phyloP scores from a whole-genome alignment of 2,888 invertebrate species.

The Rhagophthalmus giganteus region DNA sequence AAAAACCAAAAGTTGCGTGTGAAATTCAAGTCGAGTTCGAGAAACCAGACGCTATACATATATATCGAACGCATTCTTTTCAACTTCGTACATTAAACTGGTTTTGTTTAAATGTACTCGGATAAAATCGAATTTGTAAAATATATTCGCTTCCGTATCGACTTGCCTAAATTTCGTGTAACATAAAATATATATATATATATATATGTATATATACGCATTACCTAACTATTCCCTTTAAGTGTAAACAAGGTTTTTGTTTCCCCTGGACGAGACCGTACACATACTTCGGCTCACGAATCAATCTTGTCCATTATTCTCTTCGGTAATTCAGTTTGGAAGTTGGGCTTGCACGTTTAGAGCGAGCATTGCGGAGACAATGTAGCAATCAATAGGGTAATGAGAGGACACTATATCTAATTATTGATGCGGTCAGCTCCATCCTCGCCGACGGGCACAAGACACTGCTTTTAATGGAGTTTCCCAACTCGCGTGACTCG shows the following conservation, averaged over 20 bases:
- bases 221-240: no score
- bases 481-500: constrained; percentile 21
- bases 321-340: constrained; percentile 51
- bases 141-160: no score
- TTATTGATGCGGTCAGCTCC: constrained; percentile 54
- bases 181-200: no score
- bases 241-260: constrained; percentile 28
- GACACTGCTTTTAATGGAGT: constrained; percentile 41
- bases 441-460: constrained; percentile 44
- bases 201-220: no score
- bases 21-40: no score
- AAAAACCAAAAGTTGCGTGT: no score
- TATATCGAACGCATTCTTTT: no score
- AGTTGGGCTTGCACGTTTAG: constrained; percentile 49
- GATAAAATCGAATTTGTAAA: background rate
- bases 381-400: constrained; percentile 59
- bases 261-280: constrained; percentile 21
- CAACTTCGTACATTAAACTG: no score
- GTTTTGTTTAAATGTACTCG: no score
- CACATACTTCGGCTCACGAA: constrained; percentile 15
- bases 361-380: constrained; percentile 49
- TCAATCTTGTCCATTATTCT: constrained; percentile 50
- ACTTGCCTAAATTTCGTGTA: no score
- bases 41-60: no score
- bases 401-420: constrained; percentile 58